Conservation (phyloP, 2,797 vertebrate species). For the Sitta carolinensis region DNA sequence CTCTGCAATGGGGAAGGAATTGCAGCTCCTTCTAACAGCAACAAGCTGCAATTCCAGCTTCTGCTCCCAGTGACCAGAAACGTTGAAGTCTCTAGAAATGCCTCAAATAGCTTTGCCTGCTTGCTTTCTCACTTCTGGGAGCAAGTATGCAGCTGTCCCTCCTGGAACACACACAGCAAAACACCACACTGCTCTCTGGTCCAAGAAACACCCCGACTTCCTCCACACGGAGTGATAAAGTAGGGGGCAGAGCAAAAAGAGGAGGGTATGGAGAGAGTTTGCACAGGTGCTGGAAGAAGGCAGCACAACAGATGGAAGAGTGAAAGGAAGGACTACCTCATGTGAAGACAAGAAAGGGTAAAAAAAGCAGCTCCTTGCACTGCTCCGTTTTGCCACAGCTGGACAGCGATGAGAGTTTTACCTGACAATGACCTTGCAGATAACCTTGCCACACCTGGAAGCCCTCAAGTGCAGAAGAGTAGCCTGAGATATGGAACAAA, state of each 20-base stretch:
- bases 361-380: background rate
- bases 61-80: background rate
- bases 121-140: background rate
- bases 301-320: background rate
- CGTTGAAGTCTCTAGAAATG: background rate
- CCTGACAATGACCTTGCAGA: background rate
- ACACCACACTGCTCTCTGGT: background rate
- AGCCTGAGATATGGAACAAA: background rate
- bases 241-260: background rate
- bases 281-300: background rate
- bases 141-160: background rate
- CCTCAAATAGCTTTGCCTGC: background rate
- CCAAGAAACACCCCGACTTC: accelerated
- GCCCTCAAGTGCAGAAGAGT: background rate
- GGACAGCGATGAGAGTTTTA: background rate
- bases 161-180: accelerated
- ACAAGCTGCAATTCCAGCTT: background rate
- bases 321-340: background rate
- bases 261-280: background rate
- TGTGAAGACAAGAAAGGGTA: background rate
- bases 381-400: background rate
- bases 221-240: background rate
- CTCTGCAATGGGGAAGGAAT: background rate
- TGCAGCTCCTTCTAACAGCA: background rate
- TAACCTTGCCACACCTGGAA: background rate